These are phyloP conservation scores for Cariama cristata DNA, from an alignment of 2,113 vertebrate genomes.

Conservation along the genomic window DNA sequence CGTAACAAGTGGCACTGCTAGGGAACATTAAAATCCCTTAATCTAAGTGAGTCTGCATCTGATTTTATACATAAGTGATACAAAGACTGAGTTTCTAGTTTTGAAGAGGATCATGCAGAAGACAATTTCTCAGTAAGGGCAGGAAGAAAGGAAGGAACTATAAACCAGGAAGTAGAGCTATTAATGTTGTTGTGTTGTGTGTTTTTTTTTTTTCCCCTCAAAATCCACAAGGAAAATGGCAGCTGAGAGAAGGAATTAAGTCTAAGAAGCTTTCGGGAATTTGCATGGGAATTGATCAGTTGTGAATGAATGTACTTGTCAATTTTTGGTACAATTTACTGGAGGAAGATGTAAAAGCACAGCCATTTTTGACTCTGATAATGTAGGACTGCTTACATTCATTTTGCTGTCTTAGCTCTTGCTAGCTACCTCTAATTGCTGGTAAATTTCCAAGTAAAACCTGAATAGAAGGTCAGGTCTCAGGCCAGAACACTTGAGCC, in stretches of 20 bases:
- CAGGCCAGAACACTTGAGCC: not conserved
- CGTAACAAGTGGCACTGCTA: not conserved
- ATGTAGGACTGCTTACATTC: not conserved
- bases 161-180: not conserved
- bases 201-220: not conserved
- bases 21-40: not conserved
- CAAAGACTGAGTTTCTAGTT: not conserved
- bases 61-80: not conserved
- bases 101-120: not conserved
- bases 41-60: not conserved
- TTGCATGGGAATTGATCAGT: not conserved
- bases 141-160: conserved; percentile 11
- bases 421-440: not conserved
- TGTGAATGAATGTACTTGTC: not conserved
- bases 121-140: not conserved
- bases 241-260: conserved; percentile 1
- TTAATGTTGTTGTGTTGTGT: not conserved
- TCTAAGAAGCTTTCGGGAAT: conserved; percentile 10
- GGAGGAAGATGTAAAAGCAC: not conserved
- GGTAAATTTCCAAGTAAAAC: not conserved
- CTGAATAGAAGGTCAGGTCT: not conserved
- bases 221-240: not conserved
- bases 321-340: not conserved
- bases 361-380: not conserved
- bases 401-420: not conserved